Conservation (phyloP, 2,888 invertebrate species). For the Siphlonurus alternatus region DNA sequence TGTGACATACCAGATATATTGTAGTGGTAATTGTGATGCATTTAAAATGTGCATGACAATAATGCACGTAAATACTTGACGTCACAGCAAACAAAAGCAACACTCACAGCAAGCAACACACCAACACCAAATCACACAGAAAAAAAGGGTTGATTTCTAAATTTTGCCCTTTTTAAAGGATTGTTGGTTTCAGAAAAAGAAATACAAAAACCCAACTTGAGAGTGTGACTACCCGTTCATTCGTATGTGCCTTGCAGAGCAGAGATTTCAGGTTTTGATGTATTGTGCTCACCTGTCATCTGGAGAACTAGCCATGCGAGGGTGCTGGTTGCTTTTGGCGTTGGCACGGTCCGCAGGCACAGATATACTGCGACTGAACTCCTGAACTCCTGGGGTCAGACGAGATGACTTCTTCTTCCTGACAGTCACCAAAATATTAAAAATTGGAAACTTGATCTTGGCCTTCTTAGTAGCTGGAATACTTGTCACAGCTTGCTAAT, state of each 20-base stretch:
- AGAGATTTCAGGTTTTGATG: too few relatives aligned
- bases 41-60: too few relatives aligned
- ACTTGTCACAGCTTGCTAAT: neutral
- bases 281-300: conserved; percentile 34
- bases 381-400: conserved; percentile 45
- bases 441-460: conserved; percentile 7
- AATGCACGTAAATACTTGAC: too few relatives aligned
- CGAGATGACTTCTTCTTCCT: conserved; percentile 56
- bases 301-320: conserved; percentile 24
- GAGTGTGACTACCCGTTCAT: too few relatives aligned
- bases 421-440: conserved; percentile 6
- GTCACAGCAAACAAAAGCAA: neutral
- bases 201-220: too few relatives aligned
- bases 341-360: conserved; percentile 62
- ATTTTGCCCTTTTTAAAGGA: too few relatives aligned
- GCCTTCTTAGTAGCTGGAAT: conserved; percentile 5
- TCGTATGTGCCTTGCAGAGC: too few relatives aligned
- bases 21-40: too few relatives aligned
- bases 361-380: conserved; percentile 74
- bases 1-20: neutral
- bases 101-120: neutral
- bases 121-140: neutral
- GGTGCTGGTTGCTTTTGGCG: conserved; percentile 21
- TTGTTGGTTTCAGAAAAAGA: too few relatives aligned
- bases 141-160: too few relatives aligned